Evolutionary conservation across 2,113 vertebrate species (phyloP).

Genomic region (Bos taurus): ARS-UCD2.0 NC_037338.1:19432501-19433000

Average conservation of each 20-base stretch:
- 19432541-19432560: not conserved
- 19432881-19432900: not conserved
- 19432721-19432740: not conserved
- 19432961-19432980: not conserved
- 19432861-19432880: not conserved
- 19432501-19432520: not conserved
- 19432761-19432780: not conserved
- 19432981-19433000: not conserved
- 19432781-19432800: not conserved
- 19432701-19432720: not conserved
- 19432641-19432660: not conserved
- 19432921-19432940: rapidly evolving
- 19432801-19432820: not conserved
- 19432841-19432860: not conserved
- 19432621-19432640: not conserved
- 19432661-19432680: not conserved
- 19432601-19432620: not conserved
- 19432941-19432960: not conserved
- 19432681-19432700: not conserved
- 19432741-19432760: not conserved
- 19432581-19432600: not conserved
- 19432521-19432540: not conserved
- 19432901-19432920: not conserved
- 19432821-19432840: not conserved
- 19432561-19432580: not conserved